Evolutionary conservation across 1,140 invertebrate species (phyloP), one percentile per base, ranked within the genome.

Genomic region (Varroa destructor): DNA sequence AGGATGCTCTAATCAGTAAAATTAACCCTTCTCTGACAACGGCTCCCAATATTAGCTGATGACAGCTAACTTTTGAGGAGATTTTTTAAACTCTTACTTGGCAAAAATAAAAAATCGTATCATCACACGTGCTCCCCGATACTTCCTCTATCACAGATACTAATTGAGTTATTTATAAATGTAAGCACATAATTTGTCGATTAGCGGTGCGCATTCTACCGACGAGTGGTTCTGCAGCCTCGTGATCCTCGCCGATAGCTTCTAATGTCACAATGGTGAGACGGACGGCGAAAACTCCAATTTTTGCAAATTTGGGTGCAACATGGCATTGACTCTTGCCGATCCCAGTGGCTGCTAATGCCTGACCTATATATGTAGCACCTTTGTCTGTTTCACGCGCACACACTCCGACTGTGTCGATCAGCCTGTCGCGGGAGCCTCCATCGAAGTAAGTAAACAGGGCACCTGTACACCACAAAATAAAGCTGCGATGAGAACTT

Each of bases 301-400:
- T 67, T 67, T 67, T 67, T 10, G 12, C 61, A 12, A 37, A 25
- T 67, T 67, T 67, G 40, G 61, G 61, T 14, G 61, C 61, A 12
- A 67, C 61, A 67, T 67, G 61, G 40, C 61, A 12, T 40, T 67
- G 14, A 36, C 5, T 46, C 46, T 37, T 46, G 40, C 46, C 4
- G 46, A 51, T 67, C 8, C 40, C 40, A 1, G 36, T 8, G 12
- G 36, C 8, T 37, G 40, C 12, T 2, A 67, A 46, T 12, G 61
- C 46, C 46, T 40, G 40, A 40, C 40, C 46, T 12, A 67, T 2
- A 1, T 36, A 12, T 12, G 46, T 67, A 12, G 46, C 61, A 37
- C 61, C 14, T 40, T 67, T 67, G 40, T 14, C 14, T 2, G 61
- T 43, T 46, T 67, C 40, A 14, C 40, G 40, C 14, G 14, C 12